These are phyloP conservation scores for Sturmia bella DNA, from an alignment of 2,888 invertebrate species.

Conservation along the genomic window DNA sequence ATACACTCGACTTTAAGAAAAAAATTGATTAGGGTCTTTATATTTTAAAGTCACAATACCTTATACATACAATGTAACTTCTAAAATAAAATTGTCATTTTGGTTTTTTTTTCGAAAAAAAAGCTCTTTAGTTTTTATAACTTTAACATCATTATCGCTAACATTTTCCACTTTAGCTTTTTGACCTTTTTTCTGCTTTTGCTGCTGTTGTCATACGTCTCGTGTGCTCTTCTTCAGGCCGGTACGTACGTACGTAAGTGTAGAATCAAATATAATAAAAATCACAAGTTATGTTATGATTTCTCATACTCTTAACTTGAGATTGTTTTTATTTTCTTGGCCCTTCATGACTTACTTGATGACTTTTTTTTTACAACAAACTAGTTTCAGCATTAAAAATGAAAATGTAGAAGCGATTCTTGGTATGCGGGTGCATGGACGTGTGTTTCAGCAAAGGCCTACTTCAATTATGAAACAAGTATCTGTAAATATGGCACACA, in stretches of 20 bases:
- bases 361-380: slow-evolving; percentile 30
- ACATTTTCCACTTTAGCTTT: slow-evolving; percentile 52
- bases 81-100: too few relatives aligned
- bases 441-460: slow-evolving; percentile 31
- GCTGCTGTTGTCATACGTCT: not conserved
- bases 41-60: too few relatives aligned
- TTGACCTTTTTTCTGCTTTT: slow-evolving; percentile 31
- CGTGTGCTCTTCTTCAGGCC: not conserved
- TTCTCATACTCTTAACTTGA: slow-evolving; percentile 30
- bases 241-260: slow-evolving; percentile 5
- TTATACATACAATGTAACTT: too few relatives aligned
- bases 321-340: not conserved
- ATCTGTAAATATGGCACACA: slow-evolving; percentile 56
- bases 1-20: too few relatives aligned
- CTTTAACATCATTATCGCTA: slow-evolving; percentile 48
- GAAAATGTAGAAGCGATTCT: not conserved
- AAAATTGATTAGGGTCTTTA: too few relatives aligned
- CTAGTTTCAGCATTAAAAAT: slow-evolving; percentile 33
- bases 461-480: slow-evolving; percentile 56
- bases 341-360: slow-evolving; percentile 39
- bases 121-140: slow-evolving; percentile 15
- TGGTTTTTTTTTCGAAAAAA: too few relatives aligned
- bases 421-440: not conserved
- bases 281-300: slow-evolving; percentile 63
- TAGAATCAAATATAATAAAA: slow-evolving; percentile 51